Evolutionary conservation across 2,888 invertebrate species (phyloP).

Genomic region (Rhodophaea formosa): DNA sequence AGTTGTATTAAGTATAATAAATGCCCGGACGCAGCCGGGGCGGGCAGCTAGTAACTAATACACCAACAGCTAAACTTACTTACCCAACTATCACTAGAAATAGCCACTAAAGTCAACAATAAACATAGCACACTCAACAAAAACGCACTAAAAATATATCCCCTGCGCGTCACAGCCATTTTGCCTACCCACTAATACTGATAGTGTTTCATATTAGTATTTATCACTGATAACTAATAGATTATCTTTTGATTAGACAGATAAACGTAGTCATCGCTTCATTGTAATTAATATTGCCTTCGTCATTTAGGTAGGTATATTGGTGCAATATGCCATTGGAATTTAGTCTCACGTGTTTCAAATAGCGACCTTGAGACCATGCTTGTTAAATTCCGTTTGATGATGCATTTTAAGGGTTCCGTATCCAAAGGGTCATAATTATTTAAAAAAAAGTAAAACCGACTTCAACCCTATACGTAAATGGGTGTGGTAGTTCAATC

Average conservation of each 20-base stretch:
- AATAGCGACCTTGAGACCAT: not conserved
- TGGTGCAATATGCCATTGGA: not conserved
- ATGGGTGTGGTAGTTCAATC: too few species aligned
- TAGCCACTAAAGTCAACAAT: conserved; percentile 55
- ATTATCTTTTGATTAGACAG: conserved; percentile 17
- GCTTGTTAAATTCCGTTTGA: too few species aligned
- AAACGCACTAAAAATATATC: conserved; percentile 67
- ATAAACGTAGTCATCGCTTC: conserved; percentile 3
- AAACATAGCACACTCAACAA: conserved; percentile 59
- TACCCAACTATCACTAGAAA: conserved; percentile 73
- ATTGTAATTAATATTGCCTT: not conserved
- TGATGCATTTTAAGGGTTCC: too few species aligned
- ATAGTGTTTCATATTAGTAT: conserved; percentile 23
- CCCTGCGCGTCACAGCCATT: conserved; percentile 71
- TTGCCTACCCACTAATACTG: conserved; percentile 27
- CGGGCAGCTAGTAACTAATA: too few species aligned
- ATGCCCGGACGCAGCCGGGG: too few species aligned
- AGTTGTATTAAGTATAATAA: too few species aligned
- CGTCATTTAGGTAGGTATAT: not conserved
- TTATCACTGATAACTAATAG: conserved; percentile 26
- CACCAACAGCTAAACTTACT: too few species aligned
- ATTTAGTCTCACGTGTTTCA: not conserved
- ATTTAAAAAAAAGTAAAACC: too few species aligned
- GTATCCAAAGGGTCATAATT: too few species aligned
- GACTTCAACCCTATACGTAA: too few species aligned